Percentiles rank a stretch among this genome's conserved stretches.
Conservation (phyloP, 2,113 vertebrate genomes). For the Naja naja region DNA sequence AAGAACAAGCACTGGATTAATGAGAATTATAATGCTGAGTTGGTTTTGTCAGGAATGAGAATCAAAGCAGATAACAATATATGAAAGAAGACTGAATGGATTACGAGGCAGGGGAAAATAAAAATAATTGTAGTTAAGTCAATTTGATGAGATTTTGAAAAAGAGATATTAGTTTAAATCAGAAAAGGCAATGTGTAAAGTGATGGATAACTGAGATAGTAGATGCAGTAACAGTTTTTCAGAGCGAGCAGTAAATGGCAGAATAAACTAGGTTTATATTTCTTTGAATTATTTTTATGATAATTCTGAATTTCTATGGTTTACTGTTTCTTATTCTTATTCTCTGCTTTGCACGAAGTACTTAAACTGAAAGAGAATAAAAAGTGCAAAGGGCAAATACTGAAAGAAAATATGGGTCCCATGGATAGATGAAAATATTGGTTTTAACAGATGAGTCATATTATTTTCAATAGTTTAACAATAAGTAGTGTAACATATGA, state of each 20-base stretch:
- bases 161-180: neutral
- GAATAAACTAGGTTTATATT: neutral
- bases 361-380: neutral
- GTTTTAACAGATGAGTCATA: constrained; percentile 53
- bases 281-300: neutral
- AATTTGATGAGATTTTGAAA: neutral
- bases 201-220: neutral
- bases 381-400: neutral
- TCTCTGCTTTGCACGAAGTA: neutral
- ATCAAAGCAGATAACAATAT: neutral
- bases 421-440: constrained; percentile 35
- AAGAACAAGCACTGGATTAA: neutral
- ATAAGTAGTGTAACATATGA: constrained; percentile 65
- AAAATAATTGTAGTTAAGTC: neutral
- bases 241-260: neutral
- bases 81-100: neutral
- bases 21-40: neutral
- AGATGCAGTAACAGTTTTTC: neutral
- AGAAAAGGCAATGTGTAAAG: neutral
- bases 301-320: neutral
- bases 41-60: neutral
- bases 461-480: constrained; percentile 45
- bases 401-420: neutral
- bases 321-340: neutral
- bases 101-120: neutral